Percentiles rank a stretch among this genome's conserved stretches.
These are phyloP conservation scores for Melanerpes aurifrons DNA, from an alignment of 2,113 vertebrate genomes.

Conservation along the genomic window DNA sequence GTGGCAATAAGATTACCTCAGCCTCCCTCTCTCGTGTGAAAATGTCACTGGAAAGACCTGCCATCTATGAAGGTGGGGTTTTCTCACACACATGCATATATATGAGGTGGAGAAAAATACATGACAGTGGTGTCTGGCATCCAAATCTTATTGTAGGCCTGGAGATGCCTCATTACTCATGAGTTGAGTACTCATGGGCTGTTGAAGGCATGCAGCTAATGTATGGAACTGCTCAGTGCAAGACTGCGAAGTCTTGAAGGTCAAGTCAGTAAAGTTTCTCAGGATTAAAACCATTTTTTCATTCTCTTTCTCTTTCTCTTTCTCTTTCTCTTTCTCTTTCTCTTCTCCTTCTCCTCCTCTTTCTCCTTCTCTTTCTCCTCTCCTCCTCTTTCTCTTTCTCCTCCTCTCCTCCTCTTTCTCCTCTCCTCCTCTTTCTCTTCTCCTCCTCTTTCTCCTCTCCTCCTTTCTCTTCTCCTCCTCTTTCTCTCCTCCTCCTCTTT, in stretches of 20 bases:
- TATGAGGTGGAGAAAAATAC: conserved; percentile 29
- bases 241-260: not conserved
- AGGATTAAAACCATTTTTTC: not conserved
- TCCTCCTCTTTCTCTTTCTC: too few relatives aligned
- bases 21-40: conserved; percentile 50
- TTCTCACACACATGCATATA: conserved; percentile 53
- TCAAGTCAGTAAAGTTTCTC: not conserved
- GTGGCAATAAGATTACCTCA: conserved; percentile 67
- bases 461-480: too few relatives aligned
- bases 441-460: too few relatives aligned
- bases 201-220: not conserved
- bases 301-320: too few relatives aligned
- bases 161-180: conserved; percentile 30
- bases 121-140: not conserved
- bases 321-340: too few relatives aligned
- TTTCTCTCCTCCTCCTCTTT: too few relatives aligned
- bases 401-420: too few relatives aligned
- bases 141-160: conserved; percentile 4
- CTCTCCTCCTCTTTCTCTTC: too few relatives aligned
- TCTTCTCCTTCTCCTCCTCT: too few relatives aligned
- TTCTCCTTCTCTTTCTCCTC: too few relatives aligned
- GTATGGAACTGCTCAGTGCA: not conserved
- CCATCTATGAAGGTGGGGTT: conserved; percentile 49
- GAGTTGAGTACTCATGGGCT: too few relatives aligned
- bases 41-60: conserved; percentile 27